A percentile compares a stretch with the other conserved stretches of the same genome.
These are phyloP conservation scores for Ornithorhynchus anatinus DNA, from an alignment of 2,113 vertebrate species.

Conservation along the genomic window DNA sequence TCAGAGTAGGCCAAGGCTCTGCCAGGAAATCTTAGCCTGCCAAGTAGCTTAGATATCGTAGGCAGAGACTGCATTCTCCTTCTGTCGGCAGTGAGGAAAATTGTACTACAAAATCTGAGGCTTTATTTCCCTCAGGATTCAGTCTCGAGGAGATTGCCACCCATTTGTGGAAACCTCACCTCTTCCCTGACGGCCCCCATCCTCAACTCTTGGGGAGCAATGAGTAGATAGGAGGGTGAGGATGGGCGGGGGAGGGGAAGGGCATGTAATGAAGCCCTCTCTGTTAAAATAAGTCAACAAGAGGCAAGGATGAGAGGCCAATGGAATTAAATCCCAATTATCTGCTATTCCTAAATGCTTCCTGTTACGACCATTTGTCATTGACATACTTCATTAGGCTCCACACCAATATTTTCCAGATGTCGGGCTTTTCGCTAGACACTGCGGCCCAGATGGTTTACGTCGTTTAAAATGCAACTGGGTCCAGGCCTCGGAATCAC, in stretches of 20 bases:
- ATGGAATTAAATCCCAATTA: conserved; percentile 71
- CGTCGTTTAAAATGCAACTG: conserved; percentile 57
- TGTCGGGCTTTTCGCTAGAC: conserved; percentile 57
- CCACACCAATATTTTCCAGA: conserved; percentile 76
- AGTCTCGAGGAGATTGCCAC: background rate
- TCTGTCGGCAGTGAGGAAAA: too few relatives aligned
- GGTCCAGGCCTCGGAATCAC: conserved; percentile 21
- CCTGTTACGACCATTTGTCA: conserved; percentile 73
- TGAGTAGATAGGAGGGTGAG: too few relatives aligned
- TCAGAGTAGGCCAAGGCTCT: too few relatives aligned
- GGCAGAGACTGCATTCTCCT: too few relatives aligned
- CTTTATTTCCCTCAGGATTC: background rate
- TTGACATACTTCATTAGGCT: conserved; percentile 74
- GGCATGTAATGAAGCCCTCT: background rate
- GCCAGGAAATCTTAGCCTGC: too few relatives aligned
- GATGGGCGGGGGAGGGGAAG: background rate
- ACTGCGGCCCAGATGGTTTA: conserved; percentile 64
- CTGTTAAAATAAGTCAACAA: conserved; percentile 52
- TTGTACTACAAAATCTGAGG: too few relatives aligned
- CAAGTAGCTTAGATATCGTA: too few relatives aligned
- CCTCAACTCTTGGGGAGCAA: too few relatives aligned
- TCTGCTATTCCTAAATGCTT: conserved; percentile 66
- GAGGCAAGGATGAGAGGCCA: conserved; percentile 55
- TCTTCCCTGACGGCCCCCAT: too few relatives aligned
- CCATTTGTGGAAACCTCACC: too few relatives aligned